Base-by-base conservation (phyloP, 2,888 invertebrate species). In the Caenorhabditis afra region DNA sequence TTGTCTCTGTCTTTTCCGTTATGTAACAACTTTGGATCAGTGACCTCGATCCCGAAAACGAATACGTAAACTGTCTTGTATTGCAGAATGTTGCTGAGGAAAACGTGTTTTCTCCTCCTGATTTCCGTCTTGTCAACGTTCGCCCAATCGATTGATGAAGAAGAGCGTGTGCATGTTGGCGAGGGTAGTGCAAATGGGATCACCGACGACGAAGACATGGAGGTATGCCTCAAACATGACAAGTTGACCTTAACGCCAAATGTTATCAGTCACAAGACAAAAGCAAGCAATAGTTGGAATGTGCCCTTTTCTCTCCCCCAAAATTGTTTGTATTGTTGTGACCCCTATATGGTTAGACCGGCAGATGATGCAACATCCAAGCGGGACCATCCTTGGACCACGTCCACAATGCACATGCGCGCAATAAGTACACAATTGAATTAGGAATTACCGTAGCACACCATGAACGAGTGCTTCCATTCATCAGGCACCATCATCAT, bases 81-180 rank as follows among this genome's bases (percentile, higher is more conserved):
- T 75, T 75, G 49, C 67, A 75, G 75, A 16, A 78, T 78, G 78
- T 66, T 78, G 66, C 18, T 78, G 55, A 71, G 78, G 71, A 71
- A 66, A 71, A 50, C 66, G 35, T 52, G 53, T 55, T 41, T 78
- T 52, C 49, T 78, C 47, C 53, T 78, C 11, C 47, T 78, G 37
- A 29, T 78, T 37, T 71, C 71, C n/a, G 55, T 49, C 22, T 23
- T 58, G 47, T 39, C 66, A 12, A 49, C 59, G 37, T 74, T 52
- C 22, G 73, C 82, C 1, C 82, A 83, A 53, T 83, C 82, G 52
- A 76, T 79, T 41, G 82, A 83, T 64, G 82, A 83, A 61, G 82
- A 83, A 49, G 82, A 83, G 64, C 59, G 75, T 50, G 81, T 83
- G 64, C 75, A 79, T 35, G 75, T 83, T 41, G 75, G 75, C 37